Percentiles rank a stretch among this genome's conserved stretches.
Conservation (phyloP, 2,113 vertebrate genomes). For the Lophura nycthemera region DNA sequence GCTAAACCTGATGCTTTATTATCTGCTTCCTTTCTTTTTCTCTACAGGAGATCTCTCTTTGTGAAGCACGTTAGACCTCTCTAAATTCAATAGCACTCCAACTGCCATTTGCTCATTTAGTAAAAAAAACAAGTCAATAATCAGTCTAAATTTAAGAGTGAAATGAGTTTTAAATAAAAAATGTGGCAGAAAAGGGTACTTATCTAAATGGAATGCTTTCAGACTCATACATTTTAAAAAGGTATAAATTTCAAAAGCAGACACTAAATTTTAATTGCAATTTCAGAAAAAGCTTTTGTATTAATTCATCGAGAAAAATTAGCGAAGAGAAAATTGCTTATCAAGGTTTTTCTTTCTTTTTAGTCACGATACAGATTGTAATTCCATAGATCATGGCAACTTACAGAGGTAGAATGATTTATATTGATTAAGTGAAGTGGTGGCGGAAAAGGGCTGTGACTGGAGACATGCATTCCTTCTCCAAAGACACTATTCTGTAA, state of each 20-base stretch:
- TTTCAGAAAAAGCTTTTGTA: slow-evolving; percentile 78
- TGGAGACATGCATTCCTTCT: slow-evolving; percentile 61
- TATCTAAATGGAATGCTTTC: slow-evolving; percentile 83
- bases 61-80: not conserved
- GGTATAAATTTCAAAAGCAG: slow-evolving; percentile 80
- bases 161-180: slow-evolving; percentile 83
- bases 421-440: slow-evolving; percentile 67
- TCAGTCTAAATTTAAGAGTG: slow-evolving; percentile 72
- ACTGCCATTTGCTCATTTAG: slow-evolving; percentile 57
- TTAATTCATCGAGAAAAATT: slow-evolving; percentile 81
- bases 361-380: slow-evolving; percentile 67
- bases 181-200: slow-evolving; percentile 78
- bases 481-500: slow-evolving; percentile 41
- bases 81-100: not conserved
- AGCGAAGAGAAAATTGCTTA: slow-evolving; percentile 80
- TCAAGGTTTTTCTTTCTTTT: slow-evolving; percentile 71
- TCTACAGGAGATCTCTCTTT: not conserved
- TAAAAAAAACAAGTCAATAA: slow-evolving; percentile 67
- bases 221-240: slow-evolving; percentile 80
- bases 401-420: slow-evolving; percentile 76
- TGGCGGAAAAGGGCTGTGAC: slow-evolving; percentile 38
- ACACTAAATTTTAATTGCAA: slow-evolving; percentile 83
- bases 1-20: not conserved
- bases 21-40: not conserved
- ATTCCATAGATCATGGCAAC: slow-evolving; percentile 73